Percentiles rank a stretch among this genome's conserved stretches.
Evolutionary conservation across 2,113 vertebrate species (phyloP).

Genomic region (Stictonetta naevosa): DNA sequence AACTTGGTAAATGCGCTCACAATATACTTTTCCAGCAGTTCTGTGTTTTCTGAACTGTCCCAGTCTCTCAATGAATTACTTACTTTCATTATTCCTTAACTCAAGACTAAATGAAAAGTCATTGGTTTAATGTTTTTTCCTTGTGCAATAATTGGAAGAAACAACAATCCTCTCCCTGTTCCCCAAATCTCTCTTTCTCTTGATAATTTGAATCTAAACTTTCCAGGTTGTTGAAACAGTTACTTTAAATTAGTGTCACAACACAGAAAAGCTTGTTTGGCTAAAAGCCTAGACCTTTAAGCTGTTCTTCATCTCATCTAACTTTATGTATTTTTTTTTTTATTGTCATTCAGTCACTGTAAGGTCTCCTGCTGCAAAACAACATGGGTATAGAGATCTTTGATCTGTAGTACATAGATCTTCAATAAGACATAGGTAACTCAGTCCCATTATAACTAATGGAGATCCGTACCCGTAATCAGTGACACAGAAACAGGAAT

Average conservation of each 20-base stretch:
- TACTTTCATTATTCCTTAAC: background rate
- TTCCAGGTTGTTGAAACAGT: background rate
- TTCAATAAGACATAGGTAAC: rapidly evolving
- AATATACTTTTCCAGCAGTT: background rate
- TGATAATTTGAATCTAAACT: background rate
- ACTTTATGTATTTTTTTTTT: background rate
- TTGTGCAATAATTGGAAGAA: background rate
- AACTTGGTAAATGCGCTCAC: background rate
- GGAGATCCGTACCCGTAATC: background rate
- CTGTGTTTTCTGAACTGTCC: rapidly evolving
- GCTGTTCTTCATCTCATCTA: background rate
- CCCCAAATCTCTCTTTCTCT: background rate
- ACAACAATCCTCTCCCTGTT: background rate
- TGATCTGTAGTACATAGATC: background rate
- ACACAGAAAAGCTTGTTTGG: background rate
- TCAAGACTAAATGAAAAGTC: background rate
- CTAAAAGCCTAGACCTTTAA: background rate
- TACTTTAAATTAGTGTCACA: background rate
- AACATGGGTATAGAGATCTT: background rate
- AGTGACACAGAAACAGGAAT: too few species aligned
- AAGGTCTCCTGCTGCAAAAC: background rate
- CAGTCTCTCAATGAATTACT: background rate
- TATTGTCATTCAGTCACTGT: background rate
- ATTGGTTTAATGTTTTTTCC: rapidly evolving
- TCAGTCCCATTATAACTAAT: rapidly evolving